phyloP scores from a whole-genome alignment of 2,888 invertebrate species.

The Pyralis farinalis region DNA sequence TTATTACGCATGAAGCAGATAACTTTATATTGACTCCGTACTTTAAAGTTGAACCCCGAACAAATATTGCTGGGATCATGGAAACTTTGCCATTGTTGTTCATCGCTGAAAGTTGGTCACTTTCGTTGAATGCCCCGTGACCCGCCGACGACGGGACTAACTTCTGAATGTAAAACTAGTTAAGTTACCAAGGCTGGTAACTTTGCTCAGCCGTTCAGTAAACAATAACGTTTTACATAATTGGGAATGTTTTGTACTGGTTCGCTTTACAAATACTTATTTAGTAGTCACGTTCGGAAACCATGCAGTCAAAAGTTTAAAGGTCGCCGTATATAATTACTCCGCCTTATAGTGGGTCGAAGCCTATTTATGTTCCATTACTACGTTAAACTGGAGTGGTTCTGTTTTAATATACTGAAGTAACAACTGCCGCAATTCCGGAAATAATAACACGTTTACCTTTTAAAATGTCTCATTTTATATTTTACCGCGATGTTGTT shows the following conservation, averaged over 20 bases:
- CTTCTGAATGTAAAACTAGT: conserved; percentile 58
- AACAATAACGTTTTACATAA: conserved; percentile 49
- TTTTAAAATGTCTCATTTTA: too few relatives aligned
- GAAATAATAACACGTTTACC: too few relatives aligned
- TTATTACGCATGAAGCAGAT: conserved; percentile 15
- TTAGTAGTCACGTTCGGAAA: conserved; percentile 37
- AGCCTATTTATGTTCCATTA: conserved; percentile 8
- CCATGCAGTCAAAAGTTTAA: conserved; percentile 19
- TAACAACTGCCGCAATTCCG: too few relatives aligned
- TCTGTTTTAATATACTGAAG: conserved; percentile 1
- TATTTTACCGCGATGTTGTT: too few relatives aligned
- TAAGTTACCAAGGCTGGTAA: conserved; percentile 56
- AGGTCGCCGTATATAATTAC: conserved; percentile 15
- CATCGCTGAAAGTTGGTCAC: conserved; percentile 54
- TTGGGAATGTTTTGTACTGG: conserved; percentile 37
- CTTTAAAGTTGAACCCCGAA: conserved; percentile 34
- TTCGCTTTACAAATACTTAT: conserved; percentile 26
- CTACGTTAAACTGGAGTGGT: conserved; percentile 5
- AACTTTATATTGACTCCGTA: conserved; percentile 53
- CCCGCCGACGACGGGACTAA: conserved; percentile 36
- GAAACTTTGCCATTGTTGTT: conserved; percentile 58
- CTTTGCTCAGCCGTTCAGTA: conserved; percentile 30
- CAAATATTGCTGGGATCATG: conserved; percentile 54
- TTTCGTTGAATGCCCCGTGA: conserved; percentile 48
- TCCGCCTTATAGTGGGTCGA: background rate